Evolutionary conservation across 2,888 invertebrate species (phyloP), one percentile per base, ranked within the genome.

Genomic region (Caenorhabditis afra): DNA sequence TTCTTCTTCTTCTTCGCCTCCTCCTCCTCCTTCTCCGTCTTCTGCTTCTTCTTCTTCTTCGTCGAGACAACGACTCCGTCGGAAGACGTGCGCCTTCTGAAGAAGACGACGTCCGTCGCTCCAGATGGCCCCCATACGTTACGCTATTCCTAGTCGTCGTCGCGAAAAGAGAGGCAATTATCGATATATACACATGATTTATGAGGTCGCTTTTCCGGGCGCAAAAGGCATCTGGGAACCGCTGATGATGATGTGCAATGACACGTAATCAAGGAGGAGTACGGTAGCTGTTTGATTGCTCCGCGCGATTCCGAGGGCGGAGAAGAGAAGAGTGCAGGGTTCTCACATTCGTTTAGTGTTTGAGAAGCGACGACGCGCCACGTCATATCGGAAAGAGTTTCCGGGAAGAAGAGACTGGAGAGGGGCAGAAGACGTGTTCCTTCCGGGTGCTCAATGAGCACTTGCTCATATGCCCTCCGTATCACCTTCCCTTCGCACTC

Each of bases 291-390:
- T 22, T 49, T 22, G 4, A 49, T 49, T 49, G 49, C 49, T 49
- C 49, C 49, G 22, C 12, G 49, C 22, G 20, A 20, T 11, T 29
- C 29, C 29, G 29, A n/a, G 47, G 3, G 47, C 2, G 16, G 16
- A 10, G 16, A 47, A 18, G 7, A n/a, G 29, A 5, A n/a, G 11
- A 39, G 35, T 23, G 45, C 14, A 45, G 23, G 23, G 35, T 16
- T 65, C 65, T 29, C 65, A 65, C 65, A 65, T 65, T 65, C 53
- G 53, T 65, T 53, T 39, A 35, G 29, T n/a, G 52, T 41, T 41
- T 41, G 29, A 29, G 29, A 29, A 7, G 7, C 7, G 29, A 29
- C 7, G 29, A 29, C 29, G 3, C 29, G 29, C 29, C 50, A 50
- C 62, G 47, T 49, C 50, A 49, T 37, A 29, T 29, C n/a, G n/a